Percentiles rank a stretch among this genome's conserved stretches.
Conservation (phyloP, 2,113 vertebrate species). For the Brachypodius melanocephalos region DNA sequence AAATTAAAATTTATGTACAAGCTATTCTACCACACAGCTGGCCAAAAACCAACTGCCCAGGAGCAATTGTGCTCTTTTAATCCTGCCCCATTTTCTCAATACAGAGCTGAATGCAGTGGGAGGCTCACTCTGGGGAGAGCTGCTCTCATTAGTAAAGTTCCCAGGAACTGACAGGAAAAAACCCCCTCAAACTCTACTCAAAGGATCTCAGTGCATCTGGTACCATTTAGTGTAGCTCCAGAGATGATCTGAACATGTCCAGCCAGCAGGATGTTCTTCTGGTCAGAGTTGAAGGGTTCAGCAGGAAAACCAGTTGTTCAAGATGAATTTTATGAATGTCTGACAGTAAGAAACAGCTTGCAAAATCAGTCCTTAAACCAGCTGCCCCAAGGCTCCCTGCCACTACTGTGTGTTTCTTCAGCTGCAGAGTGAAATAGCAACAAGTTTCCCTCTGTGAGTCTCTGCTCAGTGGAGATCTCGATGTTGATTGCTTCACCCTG, state of each 20-base stretch:
- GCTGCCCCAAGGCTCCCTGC: conserved; percentile 27
- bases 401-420: conserved; percentile 50
- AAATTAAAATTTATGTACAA: background rate
- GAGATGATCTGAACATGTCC: background rate
- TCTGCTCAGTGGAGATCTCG: background rate
- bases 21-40: background rate
- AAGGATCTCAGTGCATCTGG: background rate
- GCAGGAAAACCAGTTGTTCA: background rate
- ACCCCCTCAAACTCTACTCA: background rate
- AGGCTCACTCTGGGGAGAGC: background rate
- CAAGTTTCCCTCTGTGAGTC: conserved; percentile 3
- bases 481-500: background rate
- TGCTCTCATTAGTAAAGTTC: background rate
- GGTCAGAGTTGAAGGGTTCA: background rate
- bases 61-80: background rate
- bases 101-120: background rate
- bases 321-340: conserved; percentile 7
- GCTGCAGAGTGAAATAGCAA: conserved; percentile 34
- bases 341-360: background rate
- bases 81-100: background rate
- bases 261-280: background rate
- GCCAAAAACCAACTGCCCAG: background rate
- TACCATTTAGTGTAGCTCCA: background rate
- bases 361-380: background rate
- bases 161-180: background rate